Conservation (phyloP, 2,888 invertebrate genomes). For the Andrena hattorfiana region DNA sequence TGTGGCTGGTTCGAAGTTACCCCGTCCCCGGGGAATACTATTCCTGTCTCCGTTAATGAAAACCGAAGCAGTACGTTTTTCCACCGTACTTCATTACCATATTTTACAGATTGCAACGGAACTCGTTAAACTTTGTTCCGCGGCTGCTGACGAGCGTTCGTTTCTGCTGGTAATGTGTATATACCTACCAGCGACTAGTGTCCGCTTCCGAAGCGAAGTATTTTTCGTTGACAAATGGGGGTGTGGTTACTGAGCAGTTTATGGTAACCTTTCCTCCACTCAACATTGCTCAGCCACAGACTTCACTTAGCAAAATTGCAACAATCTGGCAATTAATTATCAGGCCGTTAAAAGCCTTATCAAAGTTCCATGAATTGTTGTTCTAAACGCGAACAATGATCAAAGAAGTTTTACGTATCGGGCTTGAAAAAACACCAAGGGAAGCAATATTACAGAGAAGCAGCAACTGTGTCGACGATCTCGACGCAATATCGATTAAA, state of each 20-base stretch:
- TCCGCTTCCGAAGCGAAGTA: not conserved
- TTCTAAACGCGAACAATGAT: not conserved
- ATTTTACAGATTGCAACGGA: slow-evolving; percentile 22
- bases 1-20: slow-evolving; percentile 23
- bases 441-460: slow-evolving; percentile 33
- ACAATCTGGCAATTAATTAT: not conserved
- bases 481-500: slow-evolving; percentile 45
- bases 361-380: not conserved
- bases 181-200: not conserved
- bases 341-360: too few relatives aligned
- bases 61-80: slow-evolving; percentile 2
- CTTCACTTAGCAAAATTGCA: too few relatives aligned
- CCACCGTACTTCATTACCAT: slow-evolving; percentile 15
- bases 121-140: slow-evolving; percentile 49
- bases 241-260: too few relatives aligned
- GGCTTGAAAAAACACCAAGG: slow-evolving; percentile 11
- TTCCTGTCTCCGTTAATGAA: slow-evolving; percentile 15
- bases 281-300: too few relatives aligned
- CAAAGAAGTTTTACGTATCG: slow-evolving; percentile 3
- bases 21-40: not conserved
- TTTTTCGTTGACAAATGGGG: not conserved
- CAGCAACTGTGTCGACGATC: slow-evolving; percentile 24
- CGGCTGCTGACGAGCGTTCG: slow-evolving; percentile 8
- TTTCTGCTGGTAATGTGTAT: not conserved
- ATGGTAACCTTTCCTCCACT: too few relatives aligned